Conservation (phyloP, 1,140 invertebrate species). For the Zophobas morio region DNA sequence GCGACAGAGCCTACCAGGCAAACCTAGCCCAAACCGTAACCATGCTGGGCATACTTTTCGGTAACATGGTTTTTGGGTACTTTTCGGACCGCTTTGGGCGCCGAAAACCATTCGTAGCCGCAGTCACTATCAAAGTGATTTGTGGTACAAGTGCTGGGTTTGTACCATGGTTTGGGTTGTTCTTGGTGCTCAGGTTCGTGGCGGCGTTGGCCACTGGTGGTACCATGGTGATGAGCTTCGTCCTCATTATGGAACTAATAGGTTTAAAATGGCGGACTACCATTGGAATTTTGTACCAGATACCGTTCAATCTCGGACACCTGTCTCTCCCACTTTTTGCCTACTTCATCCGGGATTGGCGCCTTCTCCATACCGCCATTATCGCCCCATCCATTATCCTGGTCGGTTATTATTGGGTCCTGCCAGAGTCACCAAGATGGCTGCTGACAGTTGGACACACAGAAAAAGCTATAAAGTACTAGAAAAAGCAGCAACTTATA, state of each 20-base stretch:
- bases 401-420: conserved; percentile 80
- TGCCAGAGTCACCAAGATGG: conserved; percentile 91
- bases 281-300: conserved; percentile 80
- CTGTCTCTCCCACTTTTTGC: conserved; percentile 74
- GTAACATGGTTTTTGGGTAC: conserved; percentile 81
- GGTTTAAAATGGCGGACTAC: conserved; percentile 76
- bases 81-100: conserved; percentile 84
- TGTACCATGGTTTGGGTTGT: conserved; percentile 78
- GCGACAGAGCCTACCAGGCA: conserved; percentile 74
- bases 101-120: conserved; percentile 76
- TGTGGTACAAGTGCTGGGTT: conserved; percentile 76
- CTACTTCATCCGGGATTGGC: conserved; percentile 80
- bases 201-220: conserved; percentile 81
- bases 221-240: conserved; percentile 83
- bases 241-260: conserved; percentile 80
- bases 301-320: conserved; percentile 80
- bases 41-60: conserved; percentile 82
- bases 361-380: conserved; percentile 80
- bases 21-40: conserved; percentile 82
- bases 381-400: conserved; percentile 81
- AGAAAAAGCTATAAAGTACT: conserved; percentile 79
- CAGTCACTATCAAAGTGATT: conserved; percentile 77
- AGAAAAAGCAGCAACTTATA: conserved; percentile 76
- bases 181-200: conserved; percentile 79
- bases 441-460: conserved; percentile 79